Percentiles rank a stretch among this genome's conserved stretches.
Conservation (phyloP, 64 coral and sea anemone species). For the Trachythela sp. region DNA sequence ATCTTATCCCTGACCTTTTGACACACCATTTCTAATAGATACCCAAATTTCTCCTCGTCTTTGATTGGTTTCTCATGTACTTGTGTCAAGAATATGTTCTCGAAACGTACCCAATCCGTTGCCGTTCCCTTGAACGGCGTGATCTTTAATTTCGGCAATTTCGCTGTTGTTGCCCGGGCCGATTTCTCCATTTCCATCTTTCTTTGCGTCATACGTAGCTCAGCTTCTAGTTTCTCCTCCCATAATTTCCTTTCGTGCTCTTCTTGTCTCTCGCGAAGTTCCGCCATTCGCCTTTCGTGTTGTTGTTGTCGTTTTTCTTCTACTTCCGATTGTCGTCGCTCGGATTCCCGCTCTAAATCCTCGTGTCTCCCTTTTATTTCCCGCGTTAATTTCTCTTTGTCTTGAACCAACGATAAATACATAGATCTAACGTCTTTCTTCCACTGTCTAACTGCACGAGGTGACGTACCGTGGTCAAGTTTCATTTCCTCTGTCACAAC, state of each 20-base stretch:
- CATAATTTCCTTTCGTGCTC: not conserved
- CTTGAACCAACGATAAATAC: not conserved
- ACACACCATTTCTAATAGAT: not conserved
- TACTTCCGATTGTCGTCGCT: not conserved
- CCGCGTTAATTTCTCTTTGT: not conserved
- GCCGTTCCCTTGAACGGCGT: not conserved
- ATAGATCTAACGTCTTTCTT: not conserved
- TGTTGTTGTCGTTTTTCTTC: not conserved
- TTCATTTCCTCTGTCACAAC: conserved; percentile 29
- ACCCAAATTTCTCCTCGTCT: not conserved
- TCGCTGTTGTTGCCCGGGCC: not conserved
- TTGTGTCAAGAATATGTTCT: conserved; percentile 15
- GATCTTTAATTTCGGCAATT: not conserved
- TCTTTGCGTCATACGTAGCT: not conserved
- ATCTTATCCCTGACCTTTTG: not conserved
- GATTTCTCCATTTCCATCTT: conserved; percentile 3
- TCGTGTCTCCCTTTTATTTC: not conserved
- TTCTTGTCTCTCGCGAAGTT: not conserved
- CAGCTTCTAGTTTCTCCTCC: not conserved
- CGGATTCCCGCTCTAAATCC: not conserved
- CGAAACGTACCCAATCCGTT: not conserved
- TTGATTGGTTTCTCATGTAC: not conserved
- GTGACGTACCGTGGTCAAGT: conserved; percentile 20
- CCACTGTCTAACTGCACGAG: conserved; percentile 40
- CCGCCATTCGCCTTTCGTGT: not conserved